Conservation (phyloP, 1,140 invertebrate species). For the Dolichoris vasculosae region DNA sequence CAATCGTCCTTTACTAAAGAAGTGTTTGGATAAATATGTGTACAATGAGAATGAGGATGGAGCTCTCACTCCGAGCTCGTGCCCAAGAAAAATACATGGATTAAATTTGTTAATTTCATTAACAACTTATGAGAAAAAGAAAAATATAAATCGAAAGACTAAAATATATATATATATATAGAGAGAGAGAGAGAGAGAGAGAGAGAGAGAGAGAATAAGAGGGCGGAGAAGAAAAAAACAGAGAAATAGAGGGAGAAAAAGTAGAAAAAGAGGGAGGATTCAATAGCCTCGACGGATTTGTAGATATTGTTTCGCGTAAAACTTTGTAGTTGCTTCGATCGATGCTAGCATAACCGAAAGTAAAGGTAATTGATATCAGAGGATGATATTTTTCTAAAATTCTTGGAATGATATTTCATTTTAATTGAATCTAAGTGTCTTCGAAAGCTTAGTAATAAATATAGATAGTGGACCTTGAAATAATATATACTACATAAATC, state of each 20-base stretch:
- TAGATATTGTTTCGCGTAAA: not conserved
- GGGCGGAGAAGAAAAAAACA: not conserved
- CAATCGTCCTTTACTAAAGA: not conserved
- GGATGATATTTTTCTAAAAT: not conserved
- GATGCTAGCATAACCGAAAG: not conserved
- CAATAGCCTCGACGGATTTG: not conserved
- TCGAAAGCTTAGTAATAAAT: not conserved
- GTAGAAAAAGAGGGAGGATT: not conserved
- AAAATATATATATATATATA: too few species aligned
- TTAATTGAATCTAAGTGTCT: not conserved
- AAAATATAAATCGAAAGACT: not conserved
- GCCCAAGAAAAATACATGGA: conserved; percentile 2
- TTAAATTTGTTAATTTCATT: conserved; percentile 30
- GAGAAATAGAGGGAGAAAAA: not conserved
- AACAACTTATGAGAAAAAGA: not conserved
- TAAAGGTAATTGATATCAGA: not conserved
- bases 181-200: not conserved
- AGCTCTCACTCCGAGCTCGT: not conserved
- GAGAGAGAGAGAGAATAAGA: not conserved
- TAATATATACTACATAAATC: not conserved
- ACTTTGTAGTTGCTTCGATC: not conserved
- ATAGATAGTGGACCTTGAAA: not conserved
- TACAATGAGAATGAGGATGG: too few species aligned
- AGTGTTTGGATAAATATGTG: not conserved
- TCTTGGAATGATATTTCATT: conserved; percentile 15